A percentile compares a stretch with the other conserved stretches of the same genome.
These are phyloP conservation scores for Stichopus chloronotus DNA, from an alignment of 35 echinoderm and acorn worm species.

Conservation along the genomic window DNA sequence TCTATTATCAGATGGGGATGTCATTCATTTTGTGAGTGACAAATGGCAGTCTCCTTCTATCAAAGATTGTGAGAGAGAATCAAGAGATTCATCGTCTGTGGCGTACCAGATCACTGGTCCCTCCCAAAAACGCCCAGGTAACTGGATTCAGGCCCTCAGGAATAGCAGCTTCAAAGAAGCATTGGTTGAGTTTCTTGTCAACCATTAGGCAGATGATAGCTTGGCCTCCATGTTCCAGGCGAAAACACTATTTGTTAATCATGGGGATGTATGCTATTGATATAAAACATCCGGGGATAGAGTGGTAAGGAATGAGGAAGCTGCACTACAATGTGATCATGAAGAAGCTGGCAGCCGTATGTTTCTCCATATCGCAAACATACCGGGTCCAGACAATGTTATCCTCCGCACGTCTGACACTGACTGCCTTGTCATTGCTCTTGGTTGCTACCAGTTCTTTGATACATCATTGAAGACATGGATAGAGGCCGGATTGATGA, in stretches of 20 bases:
- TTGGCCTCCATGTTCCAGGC: neutral
- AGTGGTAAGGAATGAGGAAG: conserved; percentile 7
- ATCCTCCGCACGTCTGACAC: conserved; percentile 45
- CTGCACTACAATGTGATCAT: conserved; percentile 27
- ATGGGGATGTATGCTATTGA: conserved; percentile 32
- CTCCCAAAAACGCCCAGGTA: conserved; percentile 26
- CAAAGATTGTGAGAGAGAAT: conserved; percentile 48
- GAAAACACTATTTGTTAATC: conserved; percentile 49
- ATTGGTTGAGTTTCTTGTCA: conserved; percentile 38
- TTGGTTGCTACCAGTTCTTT: conserved; percentile 43
- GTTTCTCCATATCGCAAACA: conserved; percentile 54
- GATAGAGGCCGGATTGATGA: conserved; percentile 43
- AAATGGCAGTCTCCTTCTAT: conserved; percentile 56
- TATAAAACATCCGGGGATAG: neutral
- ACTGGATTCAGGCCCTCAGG: conserved; percentile 55
- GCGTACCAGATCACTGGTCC: conserved; percentile 48
- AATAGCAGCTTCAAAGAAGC: conserved; percentile 44
- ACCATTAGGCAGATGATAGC: conserved; percentile 39
- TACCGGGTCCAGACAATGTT: conserved; percentile 51
- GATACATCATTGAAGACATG: conserved; percentile 51
- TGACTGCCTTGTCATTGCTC: conserved; percentile 55
- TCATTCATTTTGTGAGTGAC: conserved; percentile 45
- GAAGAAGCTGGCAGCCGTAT: conserved; percentile 51
- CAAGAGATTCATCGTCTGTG: conserved; percentile 37
- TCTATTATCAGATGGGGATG: conserved; percentile 43